Base-by-base conservation (phyloP, 1,140 invertebrate species). In the Campoletis sonorensis region DNA sequence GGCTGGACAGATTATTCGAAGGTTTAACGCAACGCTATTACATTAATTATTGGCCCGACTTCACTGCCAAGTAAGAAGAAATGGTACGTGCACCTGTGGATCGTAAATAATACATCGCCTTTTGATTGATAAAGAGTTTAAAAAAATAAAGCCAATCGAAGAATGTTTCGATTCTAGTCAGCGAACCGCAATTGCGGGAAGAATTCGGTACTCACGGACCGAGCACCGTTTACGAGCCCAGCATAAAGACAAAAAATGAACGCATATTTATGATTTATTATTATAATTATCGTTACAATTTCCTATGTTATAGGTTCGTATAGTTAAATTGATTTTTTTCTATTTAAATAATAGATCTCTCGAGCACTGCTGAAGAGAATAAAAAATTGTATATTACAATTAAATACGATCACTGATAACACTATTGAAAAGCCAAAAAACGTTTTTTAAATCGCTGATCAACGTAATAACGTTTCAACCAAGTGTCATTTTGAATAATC, bases 11-110 rank as follows among this genome's bases (percentile, higher is more conserved):
- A 67, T 92, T 99, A 77, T 99, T 99, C 90, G 98, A 99, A 91
- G 98, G 98, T 61, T 96, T 96, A 76, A 98, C 98, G 11, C 96
- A 97, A 88, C 95, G 98, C 86, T 99, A 99, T 92, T 96, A 98
- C 90, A 95, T 99, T 83, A 98, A 98, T 90, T 98, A 98, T 92
- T 99, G 98, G 98, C 98, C 98, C 23, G 97, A 98, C 85, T 97
- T 96, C 93, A 94, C 94, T 84, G 94, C 92, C 86, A 94, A 94
- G 89, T 94, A 93, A 94, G 81, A 77, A n/a, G 73, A 73, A 33
- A 76, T 71, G 64, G 45, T 68, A 23, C 33, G 23, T 64, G 26
- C 54, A 40, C 45, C 75, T 81, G 26, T 40, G 21, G 45, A 26
- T 3, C 16, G n/a, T 81, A 75, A 61, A 67, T 79, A 3, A 81